These are phyloP conservation scores for Gymnodraco acuticeps DNA, from an alignment of 2,797 vertebrate genomes.

Conservation along the genomic window DNA sequence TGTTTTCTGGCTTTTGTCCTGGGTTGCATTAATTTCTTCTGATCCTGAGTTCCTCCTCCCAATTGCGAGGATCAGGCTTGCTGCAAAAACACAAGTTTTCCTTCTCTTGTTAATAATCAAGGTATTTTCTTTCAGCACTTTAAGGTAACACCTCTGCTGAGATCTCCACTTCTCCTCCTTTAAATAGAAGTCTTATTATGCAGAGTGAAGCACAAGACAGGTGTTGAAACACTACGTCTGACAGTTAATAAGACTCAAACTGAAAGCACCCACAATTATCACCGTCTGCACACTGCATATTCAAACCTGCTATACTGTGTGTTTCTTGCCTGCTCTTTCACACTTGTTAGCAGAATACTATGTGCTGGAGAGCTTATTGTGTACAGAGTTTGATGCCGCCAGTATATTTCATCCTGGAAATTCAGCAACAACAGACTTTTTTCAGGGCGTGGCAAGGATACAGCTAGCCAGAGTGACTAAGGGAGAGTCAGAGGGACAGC, in stretches of 20 bases:
- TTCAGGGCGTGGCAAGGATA: conserved; percentile 46
- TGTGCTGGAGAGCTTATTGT: conserved; percentile 3
- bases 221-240: conserved; percentile 79
- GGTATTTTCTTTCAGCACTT: conserved; percentile 74
- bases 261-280: conserved; percentile 83
- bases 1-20: conserved; percentile 28
- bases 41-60: not conserved
- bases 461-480: conserved; percentile 21
- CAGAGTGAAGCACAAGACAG: conserved; percentile 82
- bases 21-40: conserved; percentile 40
- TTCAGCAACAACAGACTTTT: conserved; percentile 2
- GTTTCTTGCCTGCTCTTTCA: conserved; percentile 50
- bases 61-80: conserved; percentile 19
- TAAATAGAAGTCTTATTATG: conserved; percentile 85
- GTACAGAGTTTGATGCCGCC: not conserved
- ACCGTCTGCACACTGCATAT: conserved; percentile 76
- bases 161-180: conserved; percentile 75
- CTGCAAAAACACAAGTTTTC: conserved; percentile 41
- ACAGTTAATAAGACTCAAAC: conserved; percentile 78
- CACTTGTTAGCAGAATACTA: conserved; percentile 39
- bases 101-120: conserved; percentile 54
- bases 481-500: conserved; percentile 35
- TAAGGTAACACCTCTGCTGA: conserved; percentile 77
- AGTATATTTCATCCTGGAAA: not conserved
- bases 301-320: conserved; percentile 66